phyloP scores from a whole-genome alignment of 2,888 invertebrate species.

The Drosophila paranaensis region DNA sequence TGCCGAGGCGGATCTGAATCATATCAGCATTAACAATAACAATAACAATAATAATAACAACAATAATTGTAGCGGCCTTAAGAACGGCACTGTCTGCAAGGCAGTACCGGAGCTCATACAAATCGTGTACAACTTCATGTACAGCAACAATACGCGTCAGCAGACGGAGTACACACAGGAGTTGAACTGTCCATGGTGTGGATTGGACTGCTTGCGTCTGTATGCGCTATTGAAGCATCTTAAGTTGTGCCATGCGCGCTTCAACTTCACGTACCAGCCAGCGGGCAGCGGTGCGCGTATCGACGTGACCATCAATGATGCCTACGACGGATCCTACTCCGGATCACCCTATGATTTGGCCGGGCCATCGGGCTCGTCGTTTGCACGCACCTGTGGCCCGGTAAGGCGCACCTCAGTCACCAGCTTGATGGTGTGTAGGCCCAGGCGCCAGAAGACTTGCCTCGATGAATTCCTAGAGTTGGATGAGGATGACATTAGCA shows the following conservation, averaged over 20 bases:
- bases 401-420: constrained; percentile 88
- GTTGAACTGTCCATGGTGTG: constrained; percentile 98
- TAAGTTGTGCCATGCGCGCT: constrained; percentile 96
- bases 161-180: constrained; percentile 98
- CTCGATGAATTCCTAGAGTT: constrained; percentile 95
- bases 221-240: constrained; percentile 97
- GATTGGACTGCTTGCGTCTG: constrained; percentile 93
- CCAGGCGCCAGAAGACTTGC: constrained; percentile 86
- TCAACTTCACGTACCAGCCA: constrained; percentile 92
- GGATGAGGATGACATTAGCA: constrained; percentile 93
- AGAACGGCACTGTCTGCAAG: constrained; percentile 46
- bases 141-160: constrained; percentile 97
- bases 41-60: constrained; percentile 57
- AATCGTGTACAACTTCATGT: constrained; percentile 97
- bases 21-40: constrained; percentile 75
- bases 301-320: constrained; percentile 97
- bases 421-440: constrained; percentile 88
- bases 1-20: constrained; percentile 65
- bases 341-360: constrained; percentile 96
- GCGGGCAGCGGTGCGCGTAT: constrained; percentile 91
- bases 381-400: constrained; percentile 88
- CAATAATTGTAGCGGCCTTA: constrained; percentile 48
- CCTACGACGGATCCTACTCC: constrained; percentile 97
- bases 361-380: constrained; percentile 89
- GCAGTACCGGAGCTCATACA: constrained; percentile 87